These are phyloP conservation scores for Orthonevra nobilis DNA, from an alignment of 2,888 invertebrate species.

Conservation along the genomic window DNA sequence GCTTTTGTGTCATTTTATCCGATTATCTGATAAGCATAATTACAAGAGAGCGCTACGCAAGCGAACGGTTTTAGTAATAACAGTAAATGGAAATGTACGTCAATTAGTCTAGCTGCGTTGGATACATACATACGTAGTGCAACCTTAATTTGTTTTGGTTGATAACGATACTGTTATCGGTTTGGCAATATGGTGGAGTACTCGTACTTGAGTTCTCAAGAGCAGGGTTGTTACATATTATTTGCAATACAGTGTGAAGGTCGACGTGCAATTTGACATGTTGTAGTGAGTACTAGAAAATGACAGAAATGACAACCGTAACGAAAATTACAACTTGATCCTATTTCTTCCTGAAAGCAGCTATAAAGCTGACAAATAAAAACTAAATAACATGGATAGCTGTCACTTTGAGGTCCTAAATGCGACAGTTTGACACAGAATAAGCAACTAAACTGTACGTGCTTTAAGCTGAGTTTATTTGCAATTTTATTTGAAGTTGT, in stretches of 20 bases:
- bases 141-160: conserved; percentile 3
- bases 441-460: too few species aligned
- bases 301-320: not conserved
- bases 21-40: conserved; percentile 50
- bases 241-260: conserved; percentile 49
- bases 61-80: conserved; percentile 11
- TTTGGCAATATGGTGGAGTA: too few species aligned
- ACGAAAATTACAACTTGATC: too few species aligned
- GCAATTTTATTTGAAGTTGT: too few species aligned
- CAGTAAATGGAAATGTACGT: conserved; percentile 12
- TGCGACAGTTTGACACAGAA: too few species aligned
- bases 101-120: conserved; percentile 26
- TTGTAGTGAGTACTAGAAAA: not conserved
- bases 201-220: conserved; percentile 17
- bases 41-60: conserved; percentile 24
- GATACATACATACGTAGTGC: not conserved
- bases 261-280: conserved; percentile 55
- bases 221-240: conserved; percentile 28
- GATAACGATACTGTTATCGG: not conserved
- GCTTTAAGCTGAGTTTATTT: too few species aligned
- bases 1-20: conserved; percentile 43
- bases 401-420: too few species aligned
- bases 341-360: too few species aligned
- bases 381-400: too few species aligned
- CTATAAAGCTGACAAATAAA: not conserved